Percentiles rank a stretch among this genome's conserved stretches.
phyloP scores from a whole-genome alignment of 2,797 vertebrate species.

The Moxostoma hubbsi region DNA sequence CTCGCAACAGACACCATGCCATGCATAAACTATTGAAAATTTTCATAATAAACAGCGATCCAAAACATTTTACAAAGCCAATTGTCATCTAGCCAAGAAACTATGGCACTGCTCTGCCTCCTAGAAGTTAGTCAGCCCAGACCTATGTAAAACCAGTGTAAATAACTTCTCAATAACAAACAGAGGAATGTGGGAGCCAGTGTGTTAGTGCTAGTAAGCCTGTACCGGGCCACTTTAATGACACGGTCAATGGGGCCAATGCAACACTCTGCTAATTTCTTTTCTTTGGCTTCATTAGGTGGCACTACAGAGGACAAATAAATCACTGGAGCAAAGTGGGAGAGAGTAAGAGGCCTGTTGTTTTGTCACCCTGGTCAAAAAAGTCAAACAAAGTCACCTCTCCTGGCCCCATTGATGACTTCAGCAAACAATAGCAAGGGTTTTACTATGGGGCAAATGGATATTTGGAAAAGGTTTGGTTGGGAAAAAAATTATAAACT shows the following conservation, averaged over 20 bases:
- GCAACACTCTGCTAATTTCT: constrained; percentile 78
- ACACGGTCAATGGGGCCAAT: constrained; percentile 74
- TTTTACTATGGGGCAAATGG: constrained; percentile 2
- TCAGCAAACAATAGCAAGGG: constrained; percentile 52
- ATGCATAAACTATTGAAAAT: constrained; percentile 7
- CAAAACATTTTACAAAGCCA: constrained; percentile 68
- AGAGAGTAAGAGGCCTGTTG: constrained; percentile 55
- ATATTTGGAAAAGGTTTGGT: background rate
- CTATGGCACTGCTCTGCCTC: constrained; percentile 71
- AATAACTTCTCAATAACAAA: constrained; percentile 82
- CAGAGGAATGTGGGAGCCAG: constrained; percentile 67
- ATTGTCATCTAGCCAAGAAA: constrained; percentile 71
- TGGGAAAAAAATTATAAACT: no score
- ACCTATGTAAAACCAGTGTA: constrained; percentile 71
- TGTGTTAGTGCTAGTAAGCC: constrained; percentile 48
- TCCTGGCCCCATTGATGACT: constrained; percentile 56
- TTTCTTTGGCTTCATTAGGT: constrained; percentile 80
- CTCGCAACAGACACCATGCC: background rate
- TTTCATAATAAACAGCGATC: constrained; percentile 63
- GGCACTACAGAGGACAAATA: constrained; percentile 71
- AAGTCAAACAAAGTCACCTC: constrained; percentile 57
- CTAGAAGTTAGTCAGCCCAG: constrained; percentile 62
- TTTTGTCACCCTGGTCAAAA: constrained; percentile 63
- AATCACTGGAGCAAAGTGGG: constrained; percentile 59
- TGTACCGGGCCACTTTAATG: constrained; percentile 72